Evolutionary conservation across 1,140 invertebrate species (phyloP), one percentile per base, ranked within the genome.

Genomic region (Rhagoletis pomonella): DNA sequence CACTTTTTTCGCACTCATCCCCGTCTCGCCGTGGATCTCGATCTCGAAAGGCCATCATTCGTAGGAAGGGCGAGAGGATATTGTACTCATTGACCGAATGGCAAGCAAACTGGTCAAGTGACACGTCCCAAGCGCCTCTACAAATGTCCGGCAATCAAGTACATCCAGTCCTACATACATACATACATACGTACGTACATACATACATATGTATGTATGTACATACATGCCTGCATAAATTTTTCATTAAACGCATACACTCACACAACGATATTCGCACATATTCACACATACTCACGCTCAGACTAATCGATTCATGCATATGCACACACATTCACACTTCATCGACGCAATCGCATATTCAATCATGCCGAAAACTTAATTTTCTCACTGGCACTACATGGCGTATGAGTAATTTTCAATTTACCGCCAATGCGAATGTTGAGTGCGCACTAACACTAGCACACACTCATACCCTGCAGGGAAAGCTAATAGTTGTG

Each of bases 361-460:
- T 81, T 81, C 73, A 81, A 55, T 81, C 73, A 81, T 81, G 73
- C 47, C 47, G 73, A 81, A 81, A 81, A 81, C 73, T 81, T 81
- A 81, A 81, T 81, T 81, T 81, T 81, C 73, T 81, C 73, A 81
- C 17, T 81, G 73, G 73, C 73, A 81, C 73, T 50, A 81, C 73
- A 81, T 81, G 73, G 73, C 73, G 73, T 81, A 81, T 81, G 73
- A 81, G 73, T 81, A 81, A 81, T 81, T 81, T 81, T 81, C 73
- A 81, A 55, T 81, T 81, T 81, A 55, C 73, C 44, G 73, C 47
- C 73, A 50, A 73, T 44, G 69, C 5, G 47, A 73, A 73, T 73
- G 69, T 47, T 47, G 44, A n/a, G 69, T 17, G 12, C 10, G 39
- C 19, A 2, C 62, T 4, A 5, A n/a, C 62, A 19, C 17, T n/a